These are phyloP conservation scores for Lerema accius DNA, from an alignment of 1,140 invertebrate genomes.

Conservation along the genomic window DNA sequence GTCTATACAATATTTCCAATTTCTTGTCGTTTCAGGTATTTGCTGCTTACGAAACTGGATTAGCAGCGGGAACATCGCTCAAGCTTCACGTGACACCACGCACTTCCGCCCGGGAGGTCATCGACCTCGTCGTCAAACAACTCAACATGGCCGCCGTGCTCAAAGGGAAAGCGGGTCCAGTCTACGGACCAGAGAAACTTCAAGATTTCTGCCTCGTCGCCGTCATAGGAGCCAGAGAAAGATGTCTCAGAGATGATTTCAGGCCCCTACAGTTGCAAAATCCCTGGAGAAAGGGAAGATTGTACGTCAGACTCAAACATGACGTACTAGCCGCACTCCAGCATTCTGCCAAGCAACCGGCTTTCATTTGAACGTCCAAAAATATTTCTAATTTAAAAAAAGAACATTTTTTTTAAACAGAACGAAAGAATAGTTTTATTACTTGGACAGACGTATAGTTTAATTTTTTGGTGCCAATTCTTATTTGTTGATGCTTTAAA, in stretches of 20 bases:
- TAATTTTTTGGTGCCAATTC: conserved; percentile 71
- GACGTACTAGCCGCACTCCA: conserved; percentile 94
- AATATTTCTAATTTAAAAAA: conserved; percentile 19
- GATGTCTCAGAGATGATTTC: conserved; percentile 96
- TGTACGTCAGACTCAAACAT: conserved; percentile 95
- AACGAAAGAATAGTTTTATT: conserved; percentile 4
- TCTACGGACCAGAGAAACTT: conserved; percentile 91
- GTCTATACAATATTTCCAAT: too few species aligned
- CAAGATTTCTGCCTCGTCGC: conserved; percentile 96
- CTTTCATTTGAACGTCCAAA: conserved; percentile 77
- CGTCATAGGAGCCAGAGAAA: conserved; percentile 95
- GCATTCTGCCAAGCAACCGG: conserved; percentile 90
- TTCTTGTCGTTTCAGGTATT: conserved; percentile 87
- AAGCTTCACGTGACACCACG: conserved; percentile 95
- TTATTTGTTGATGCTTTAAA: conserved; percentile 75
- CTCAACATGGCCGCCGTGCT: conserved; percentile 95
- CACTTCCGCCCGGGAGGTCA: conserved; percentile 96
- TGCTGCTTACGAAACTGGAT: conserved; percentile 96
- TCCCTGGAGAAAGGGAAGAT: conserved; percentile 96
- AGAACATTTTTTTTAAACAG: too few species aligned
- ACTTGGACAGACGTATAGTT: conserved; percentile 22
- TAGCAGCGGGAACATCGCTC: conserved; percentile 95
- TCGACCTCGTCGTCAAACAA: conserved; percentile 96
- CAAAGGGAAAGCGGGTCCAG: conserved; percentile 93
- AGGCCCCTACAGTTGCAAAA: conserved; percentile 95